These are phyloP conservation scores for Clusia tigrina DNA, from an alignment of 2,888 invertebrate genomes.

Conservation along the genomic window DNA sequence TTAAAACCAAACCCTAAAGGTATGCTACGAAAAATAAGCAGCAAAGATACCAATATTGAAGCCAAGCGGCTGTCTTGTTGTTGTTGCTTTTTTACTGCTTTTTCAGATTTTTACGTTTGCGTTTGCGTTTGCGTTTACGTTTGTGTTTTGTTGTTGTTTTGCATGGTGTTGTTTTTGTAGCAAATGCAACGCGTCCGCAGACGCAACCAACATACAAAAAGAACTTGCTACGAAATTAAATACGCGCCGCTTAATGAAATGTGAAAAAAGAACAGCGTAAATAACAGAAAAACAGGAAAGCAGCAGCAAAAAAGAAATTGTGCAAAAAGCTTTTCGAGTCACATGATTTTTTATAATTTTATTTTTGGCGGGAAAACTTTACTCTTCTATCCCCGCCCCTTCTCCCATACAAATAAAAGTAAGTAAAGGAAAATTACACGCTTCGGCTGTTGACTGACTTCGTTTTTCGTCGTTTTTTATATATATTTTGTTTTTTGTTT, in stretches of 20 bases:
- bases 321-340: neutral
- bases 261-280: slow-evolving; percentile 20
- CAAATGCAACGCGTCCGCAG: neutral
- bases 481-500: neutral
- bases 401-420: neutral
- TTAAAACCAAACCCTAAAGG: slow-evolving; percentile 39
- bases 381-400: neutral
- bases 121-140: neutral
- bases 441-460: neutral
- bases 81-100: neutral
- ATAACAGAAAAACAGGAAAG: slow-evolving; percentile 3
- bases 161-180: too few species aligned
- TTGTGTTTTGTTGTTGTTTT: neutral
- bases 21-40: slow-evolving; percentile 43
- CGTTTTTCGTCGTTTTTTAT: neutral
- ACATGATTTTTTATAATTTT: slow-evolving; percentile 11
- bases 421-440: slow-evolving; percentile 14
- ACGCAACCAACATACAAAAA: neutral
- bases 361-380: slow-evolving; percentile 20
- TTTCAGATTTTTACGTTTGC: too few species aligned
- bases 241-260: neutral
- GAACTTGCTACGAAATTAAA: neutral
- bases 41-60: neutral
- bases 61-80: neutral
- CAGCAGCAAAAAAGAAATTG: slow-evolving; percentile 35